These are phyloP conservation scores for Holacanthus passer DNA, from an alignment of 2,113 vertebrate species.

Conservation along the genomic window DNA sequence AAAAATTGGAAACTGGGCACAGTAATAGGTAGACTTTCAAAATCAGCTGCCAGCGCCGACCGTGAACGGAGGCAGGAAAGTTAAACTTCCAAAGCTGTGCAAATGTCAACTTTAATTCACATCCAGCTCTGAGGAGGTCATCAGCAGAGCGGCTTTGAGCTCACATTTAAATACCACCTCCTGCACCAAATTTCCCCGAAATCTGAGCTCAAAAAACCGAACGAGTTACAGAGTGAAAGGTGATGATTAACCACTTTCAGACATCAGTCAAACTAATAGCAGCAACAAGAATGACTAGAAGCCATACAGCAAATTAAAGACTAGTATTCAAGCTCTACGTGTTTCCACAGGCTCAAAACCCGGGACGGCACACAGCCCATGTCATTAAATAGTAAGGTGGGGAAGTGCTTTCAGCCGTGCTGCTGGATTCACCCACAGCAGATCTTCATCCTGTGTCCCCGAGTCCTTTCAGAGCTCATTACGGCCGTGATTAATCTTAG, in stretches of 20 bases:
- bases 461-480: slow-evolving; percentile 15
- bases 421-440: slow-evolving; percentile 7
- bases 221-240: not conserved
- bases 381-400: not conserved
- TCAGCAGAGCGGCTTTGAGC: not conserved
- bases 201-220: not conserved
- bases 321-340: not conserved
- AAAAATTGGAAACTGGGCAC: not conserved
- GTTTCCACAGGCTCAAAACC: not conserved
- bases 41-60: not conserved
- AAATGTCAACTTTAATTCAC: slow-evolving; percentile 31
- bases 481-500: not conserved
- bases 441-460: slow-evolving; percentile 12
- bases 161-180: slow-evolving; percentile 3
- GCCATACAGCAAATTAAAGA: slow-evolving; percentile 23
- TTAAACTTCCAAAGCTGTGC: not conserved
- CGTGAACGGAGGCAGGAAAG: not conserved
- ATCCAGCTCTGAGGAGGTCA: not conserved
- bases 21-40: not conserved
- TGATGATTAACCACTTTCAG: slow-evolving; percentile 35
- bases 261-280: slow-evolving; percentile 26
- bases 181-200: not conserved
- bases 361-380: not conserved
- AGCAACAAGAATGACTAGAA: slow-evolving; percentile 23
- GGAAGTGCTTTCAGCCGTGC: not conserved